phyloP scores from a whole-genome alignment of 2,888 invertebrate species.

The Orthosia incerta region DNA sequence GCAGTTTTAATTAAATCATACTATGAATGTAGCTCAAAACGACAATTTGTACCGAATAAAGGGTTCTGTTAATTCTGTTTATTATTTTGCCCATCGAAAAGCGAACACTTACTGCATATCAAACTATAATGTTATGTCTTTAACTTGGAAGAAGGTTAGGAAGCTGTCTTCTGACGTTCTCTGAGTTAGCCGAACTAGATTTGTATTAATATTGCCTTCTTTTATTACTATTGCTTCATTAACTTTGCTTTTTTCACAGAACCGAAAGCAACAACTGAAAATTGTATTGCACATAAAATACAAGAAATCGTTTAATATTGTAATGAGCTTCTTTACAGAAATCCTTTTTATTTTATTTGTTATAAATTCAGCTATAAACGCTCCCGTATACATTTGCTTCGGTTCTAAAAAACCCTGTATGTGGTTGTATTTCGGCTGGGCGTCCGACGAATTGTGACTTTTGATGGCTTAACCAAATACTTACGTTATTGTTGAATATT shows the following conservation, averaged over 20 bases:
- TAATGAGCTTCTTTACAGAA: constrained; percentile 10
- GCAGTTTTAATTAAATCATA: constrained; percentile 10
- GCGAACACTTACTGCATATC: neutral
- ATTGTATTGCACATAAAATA: too few relatives aligned
- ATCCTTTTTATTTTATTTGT: constrained; percentile 3
- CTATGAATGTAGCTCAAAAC: neutral
- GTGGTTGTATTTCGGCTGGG: constrained; percentile 62
- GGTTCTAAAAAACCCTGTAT: constrained; percentile 22
- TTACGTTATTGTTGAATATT: constrained; percentile 36
- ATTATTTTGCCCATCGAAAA: neutral
- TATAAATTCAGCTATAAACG: constrained; percentile 25
- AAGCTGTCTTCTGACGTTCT: too few relatives aligned
- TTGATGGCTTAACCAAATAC: constrained; percentile 61
- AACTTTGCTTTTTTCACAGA: too few relatives aligned
- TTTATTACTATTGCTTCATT: too few relatives aligned
- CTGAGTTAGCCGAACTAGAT: too few relatives aligned
- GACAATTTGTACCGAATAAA: too few relatives aligned
- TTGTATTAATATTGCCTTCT: too few relatives aligned
- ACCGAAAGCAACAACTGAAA: too few relatives aligned
- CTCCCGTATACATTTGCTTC: constrained; percentile 12
- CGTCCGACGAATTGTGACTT: constrained; percentile 70
- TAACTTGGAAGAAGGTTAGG: too few relatives aligned
- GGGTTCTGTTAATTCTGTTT: constrained; percentile 14
- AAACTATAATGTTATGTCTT: neutral
- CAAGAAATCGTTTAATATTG: constrained; percentile 2